Conservation (phyloP, 23 tunicate genomes). For the Botrylloides violaceus region DNA sequence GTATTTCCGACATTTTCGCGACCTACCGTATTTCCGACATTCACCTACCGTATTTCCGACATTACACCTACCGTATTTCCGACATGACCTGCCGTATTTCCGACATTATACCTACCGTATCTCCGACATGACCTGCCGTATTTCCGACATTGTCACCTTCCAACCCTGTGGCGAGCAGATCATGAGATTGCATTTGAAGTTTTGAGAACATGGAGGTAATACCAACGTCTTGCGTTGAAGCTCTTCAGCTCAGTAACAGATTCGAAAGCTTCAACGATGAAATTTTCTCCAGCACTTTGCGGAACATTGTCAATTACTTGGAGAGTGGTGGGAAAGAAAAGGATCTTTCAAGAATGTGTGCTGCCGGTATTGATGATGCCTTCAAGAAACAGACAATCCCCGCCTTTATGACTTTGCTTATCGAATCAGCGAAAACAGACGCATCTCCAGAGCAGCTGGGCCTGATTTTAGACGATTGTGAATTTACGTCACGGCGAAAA, state of each 20-base stretch:
- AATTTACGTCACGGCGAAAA: conserved; percentile 29
- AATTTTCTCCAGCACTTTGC: not conserved
- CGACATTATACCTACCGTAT: no score
- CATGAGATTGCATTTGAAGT: no score
- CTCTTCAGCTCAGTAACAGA: not conserved
- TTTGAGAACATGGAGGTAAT: not conserved
- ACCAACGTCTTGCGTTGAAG: not conserved
- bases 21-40: no score
- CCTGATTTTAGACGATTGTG: conserved; percentile 67
- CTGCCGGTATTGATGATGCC: not conserved
- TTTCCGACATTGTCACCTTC: no score
- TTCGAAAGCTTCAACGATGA: not conserved
- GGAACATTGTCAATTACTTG: not conserved
- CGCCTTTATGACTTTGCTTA: conserved; percentile 29
- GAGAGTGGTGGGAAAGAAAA: not conserved
- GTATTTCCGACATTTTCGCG: no score
- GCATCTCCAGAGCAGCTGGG: conserved; percentile 43
- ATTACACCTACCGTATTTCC: no score
- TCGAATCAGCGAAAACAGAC: conserved; percentile 71
- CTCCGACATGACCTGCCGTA: no score
- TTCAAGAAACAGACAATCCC: conserved; percentile 27
- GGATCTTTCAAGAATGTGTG: not conserved
- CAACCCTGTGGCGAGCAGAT: no score
- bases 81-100: no score
- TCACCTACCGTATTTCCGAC: no score